Evolutionary conservation across 2,888 invertebrate genomes (phyloP).

Genomic region (Platynereis dumerilii): DNA sequence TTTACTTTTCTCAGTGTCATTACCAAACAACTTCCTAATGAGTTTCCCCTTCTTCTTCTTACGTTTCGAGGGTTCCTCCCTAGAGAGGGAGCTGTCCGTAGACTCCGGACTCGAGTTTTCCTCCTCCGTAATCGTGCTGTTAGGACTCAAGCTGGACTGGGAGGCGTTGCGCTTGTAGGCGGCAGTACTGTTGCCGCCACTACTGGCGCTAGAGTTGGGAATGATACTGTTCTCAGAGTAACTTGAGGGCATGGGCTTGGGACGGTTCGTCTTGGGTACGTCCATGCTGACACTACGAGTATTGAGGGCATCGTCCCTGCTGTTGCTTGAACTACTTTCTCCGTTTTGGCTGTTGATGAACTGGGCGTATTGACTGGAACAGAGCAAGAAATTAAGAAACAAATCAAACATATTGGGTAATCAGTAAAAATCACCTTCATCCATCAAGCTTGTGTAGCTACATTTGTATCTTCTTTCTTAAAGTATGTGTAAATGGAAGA

Average conservation of each 20-base stretch:
- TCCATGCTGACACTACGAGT: not conserved
- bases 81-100: constrained; percentile 10
- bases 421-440: no score
- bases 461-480: no score
- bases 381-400: no score
- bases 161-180: not conserved
- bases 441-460: no score
- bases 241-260: no score
- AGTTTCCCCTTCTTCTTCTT: constrained; percentile 17
- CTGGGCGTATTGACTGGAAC: not conserved
- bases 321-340: not conserved
- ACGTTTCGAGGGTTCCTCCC: not conserved
- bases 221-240: not conserved
- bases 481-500: no score
- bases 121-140: constrained; percentile 2
- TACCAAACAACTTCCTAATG: not conserved
- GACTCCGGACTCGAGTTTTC: constrained; percentile 23
- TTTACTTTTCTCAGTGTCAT: constrained; percentile 5
- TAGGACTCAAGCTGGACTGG: constrained; percentile 2
- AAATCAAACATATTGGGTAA: no score
- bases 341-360: not conserved
- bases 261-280: no score
- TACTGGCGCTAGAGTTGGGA: not conserved
- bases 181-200: not conserved
- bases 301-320: not conserved